Base-by-base conservation (phyloP, 2,888 invertebrate species). In the Micoletzkya japonica region DNA sequence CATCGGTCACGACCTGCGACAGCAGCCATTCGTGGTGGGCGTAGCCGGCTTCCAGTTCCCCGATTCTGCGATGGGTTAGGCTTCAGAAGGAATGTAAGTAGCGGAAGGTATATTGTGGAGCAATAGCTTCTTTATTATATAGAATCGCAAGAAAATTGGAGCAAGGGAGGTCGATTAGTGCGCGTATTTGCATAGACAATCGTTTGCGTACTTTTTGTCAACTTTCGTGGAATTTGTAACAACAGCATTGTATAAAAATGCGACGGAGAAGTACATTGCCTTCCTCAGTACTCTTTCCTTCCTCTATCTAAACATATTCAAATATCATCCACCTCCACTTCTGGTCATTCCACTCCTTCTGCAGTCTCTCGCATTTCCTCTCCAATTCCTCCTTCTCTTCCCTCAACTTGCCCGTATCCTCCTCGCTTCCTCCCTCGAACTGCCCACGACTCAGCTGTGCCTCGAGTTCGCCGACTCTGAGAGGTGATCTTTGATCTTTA, bases 21-120 rank as follows among this genome's bases (percentile, higher is more conserved):
- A 68, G 58, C 34, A 58, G 49, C 68, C 68, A 68, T 36, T 68
- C 68, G 58, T 68, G 68, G n/a, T 68, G 68, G 34, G 68, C 68
- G 58, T 68, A 68, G 4, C 68, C 68, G 2, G 68, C 57, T 32
- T 68, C 68, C 32, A 68, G 68, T 34, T 68, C 68, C 1, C 68
- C 68, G 68, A 68, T 68, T 44, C 68, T 68, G n/a, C n/a, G n/a
- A n/a, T n/a, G n/a, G n/a, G n/a, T n/a, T n/a, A n/a, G n/a, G n/a
- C n/a, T n/a, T n/a, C n/a, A n/a, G n/a, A n/a, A n/a, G n/a, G n/a
- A n/a, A n/a, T n/a, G n/a, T n/a, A n/a, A n/a, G n/a, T n/a, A n/a
- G n/a, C n/a, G n/a, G n/a, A n/a, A n/a, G n/a, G n/a, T n/a, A n/a
- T n/a, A n/a, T n/a, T n/a, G n/a, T n/a, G n/a, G n/a, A n/a, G n/a